phyloP scores from a whole-genome alignment of 2,113 vertebrate genomes.

The Gambusia affinis region DNA sequence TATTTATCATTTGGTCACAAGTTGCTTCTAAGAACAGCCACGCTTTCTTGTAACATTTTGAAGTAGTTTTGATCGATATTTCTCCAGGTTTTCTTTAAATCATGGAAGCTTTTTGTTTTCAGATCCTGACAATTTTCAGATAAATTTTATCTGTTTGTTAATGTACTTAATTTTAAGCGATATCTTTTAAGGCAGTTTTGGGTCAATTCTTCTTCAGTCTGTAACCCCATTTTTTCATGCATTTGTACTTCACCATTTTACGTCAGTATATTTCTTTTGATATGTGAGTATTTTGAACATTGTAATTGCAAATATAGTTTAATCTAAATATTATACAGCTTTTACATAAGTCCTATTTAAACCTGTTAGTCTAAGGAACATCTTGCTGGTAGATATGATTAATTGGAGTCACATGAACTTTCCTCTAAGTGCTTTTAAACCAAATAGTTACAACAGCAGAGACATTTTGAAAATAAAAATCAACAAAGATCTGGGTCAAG shows the following conservation, averaged over 20 bases:
- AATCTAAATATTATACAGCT: background rate
- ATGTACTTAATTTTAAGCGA: background rate
- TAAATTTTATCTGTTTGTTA: background rate
- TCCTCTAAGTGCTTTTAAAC: no score
- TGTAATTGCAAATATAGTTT: background rate
- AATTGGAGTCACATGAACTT: no score
- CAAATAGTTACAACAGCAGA: background rate
- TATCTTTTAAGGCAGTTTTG: background rate
- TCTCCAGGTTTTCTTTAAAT: background rate
- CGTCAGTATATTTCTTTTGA: background rate
- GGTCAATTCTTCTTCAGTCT: no score
- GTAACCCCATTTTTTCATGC: background rate
- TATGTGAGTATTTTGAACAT: background rate
- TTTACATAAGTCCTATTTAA: background rate
- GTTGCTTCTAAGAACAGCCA: background rate
- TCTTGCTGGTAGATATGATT: no score
- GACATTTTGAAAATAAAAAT: background rate
- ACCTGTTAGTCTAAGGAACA: no score
- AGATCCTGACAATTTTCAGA: background rate
- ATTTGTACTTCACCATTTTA: background rate
- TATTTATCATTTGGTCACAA: background rate
- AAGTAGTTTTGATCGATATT: background rate
- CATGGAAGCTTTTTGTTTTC: background rate
- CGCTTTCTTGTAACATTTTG: background rate
- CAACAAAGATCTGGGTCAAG: background rate